Evolutionary conservation across 2,888 invertebrate species (phyloP), one percentile per base, ranked within the genome.

Genomic region (Pachliopta kotzebuea): DNA sequence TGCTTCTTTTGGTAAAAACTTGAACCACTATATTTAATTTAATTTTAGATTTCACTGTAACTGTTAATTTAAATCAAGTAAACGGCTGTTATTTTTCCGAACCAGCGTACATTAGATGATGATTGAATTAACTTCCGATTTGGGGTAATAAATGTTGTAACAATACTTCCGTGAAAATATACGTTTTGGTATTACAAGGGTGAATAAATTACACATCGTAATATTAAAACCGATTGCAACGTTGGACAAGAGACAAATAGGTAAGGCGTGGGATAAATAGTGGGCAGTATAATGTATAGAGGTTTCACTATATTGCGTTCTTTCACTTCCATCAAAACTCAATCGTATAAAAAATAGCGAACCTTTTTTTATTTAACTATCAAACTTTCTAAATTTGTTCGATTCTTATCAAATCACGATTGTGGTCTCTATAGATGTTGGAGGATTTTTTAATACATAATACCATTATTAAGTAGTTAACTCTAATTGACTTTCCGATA

Each of bases 201-300:
- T n/a, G n/a, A 7, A 45, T n/a, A n/a, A 45, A 45, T 45, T 45
- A 45, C 7, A 18, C 0, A 45, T 45, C 4, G 6, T 45, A 45
- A 45, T n/a, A n/a, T 21, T 61, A 45, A 50, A 9, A 67, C 55
- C 67, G 58, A 65, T 71, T 70, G 52, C 63, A 69, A 70, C n/a
- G n/a, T 45, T n/a, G 9, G 42, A 2, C n/a, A 45, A 37, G 2
- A 37, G 31, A 45, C n/a, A 45, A 45, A 45, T 6, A 45, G 18
- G 67, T 66, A 69, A 71, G 67, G 60, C 60, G 70, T 72, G 67
- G 70, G 72, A 62, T 65, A 65, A 60, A 62, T 65, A 56, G 72
- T 72, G 71, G 72, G 73, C 67, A 66, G 69, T 60, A 60, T 66
- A 65, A 60, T 56, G 11, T 49, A 67, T 69, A 67, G 65, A 31